A percentile compares a stretch with the other conserved stretches of the same genome.
Conservation (phyloP, 2,888 invertebrate species). For the Trilocha varians region DNA sequence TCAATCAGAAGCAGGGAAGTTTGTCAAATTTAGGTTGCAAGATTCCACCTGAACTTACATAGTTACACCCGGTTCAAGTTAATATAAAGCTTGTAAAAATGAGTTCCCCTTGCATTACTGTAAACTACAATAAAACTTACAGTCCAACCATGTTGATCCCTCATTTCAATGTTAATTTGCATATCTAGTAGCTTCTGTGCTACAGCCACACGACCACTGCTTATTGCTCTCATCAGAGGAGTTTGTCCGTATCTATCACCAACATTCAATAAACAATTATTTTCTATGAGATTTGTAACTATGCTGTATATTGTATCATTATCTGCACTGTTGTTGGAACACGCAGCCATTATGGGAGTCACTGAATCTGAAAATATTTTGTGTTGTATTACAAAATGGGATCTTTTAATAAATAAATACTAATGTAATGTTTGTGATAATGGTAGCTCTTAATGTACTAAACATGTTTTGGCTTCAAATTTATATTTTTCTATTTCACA, state of each 20-base stretch:
- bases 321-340: slow-evolving; percentile 70
- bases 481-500: too few relatives aligned
- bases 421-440: too few relatives aligned
- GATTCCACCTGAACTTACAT: too few relatives aligned
- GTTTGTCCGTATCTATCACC: slow-evolving; percentile 75
- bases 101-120: too few relatives aligned
- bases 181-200: slow-evolving; percentile 69
- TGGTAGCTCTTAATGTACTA: too few relatives aligned
- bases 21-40: too few relatives aligned
- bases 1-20: too few relatives aligned
- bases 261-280: slow-evolving; percentile 66
- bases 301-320: slow-evolving; percentile 56
- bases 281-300: slow-evolving; percentile 62
- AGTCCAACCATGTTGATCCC: slow-evolving; percentile 76
- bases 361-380: slow-evolving; percentile 71
- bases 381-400: neutral
- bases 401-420: too few relatives aligned
- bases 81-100: too few relatives aligned
- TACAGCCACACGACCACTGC: slow-evolving; percentile 63
- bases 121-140: slow-evolving; percentile 46
- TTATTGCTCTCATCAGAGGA: slow-evolving; percentile 76
- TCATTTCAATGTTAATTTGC: slow-evolving; percentile 68
- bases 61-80: too few relatives aligned
- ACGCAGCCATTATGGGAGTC: slow-evolving; percentile 76
- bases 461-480: too few relatives aligned